These are phyloP conservation scores for Champsocephalus gunnari DNA, from an alignment of 2,797 vertebrate genomes.

Conservation along the genomic window DNA sequence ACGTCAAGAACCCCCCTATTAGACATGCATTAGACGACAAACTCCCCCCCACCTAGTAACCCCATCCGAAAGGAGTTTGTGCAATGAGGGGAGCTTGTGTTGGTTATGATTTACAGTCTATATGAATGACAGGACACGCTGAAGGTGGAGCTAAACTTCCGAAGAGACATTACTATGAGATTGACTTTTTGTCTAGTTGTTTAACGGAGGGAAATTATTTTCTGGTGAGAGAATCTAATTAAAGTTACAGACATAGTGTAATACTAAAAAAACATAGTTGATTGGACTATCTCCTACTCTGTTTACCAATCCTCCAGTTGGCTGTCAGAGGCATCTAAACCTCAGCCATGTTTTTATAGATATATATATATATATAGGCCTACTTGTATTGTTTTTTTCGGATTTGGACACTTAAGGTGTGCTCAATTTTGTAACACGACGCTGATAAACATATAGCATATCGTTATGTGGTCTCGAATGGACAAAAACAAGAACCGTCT, in stretches of 20 bases:
- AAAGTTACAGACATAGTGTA: neutral
- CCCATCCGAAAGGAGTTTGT: conserved; percentile 21
- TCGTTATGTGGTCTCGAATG: neutral
- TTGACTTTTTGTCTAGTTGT: neutral
- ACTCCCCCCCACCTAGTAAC: conserved; percentile 29
- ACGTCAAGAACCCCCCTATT: conserved; percentile 71
- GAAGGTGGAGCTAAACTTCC: conserved; percentile 18
- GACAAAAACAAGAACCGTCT: neutral
- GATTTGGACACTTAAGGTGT: neutral
- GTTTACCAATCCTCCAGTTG: conserved; percentile 9
- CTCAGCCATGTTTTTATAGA: neutral
- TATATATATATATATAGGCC: neutral
- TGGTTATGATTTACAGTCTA: conserved; percentile 44
- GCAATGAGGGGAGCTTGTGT: conserved; percentile 14
- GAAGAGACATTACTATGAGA: neutral
- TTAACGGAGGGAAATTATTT: neutral
- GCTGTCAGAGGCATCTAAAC: neutral
- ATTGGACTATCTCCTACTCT: neutral
- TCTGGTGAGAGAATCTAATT: neutral
- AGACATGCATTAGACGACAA: conserved; percentile 74
- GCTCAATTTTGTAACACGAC: neutral
- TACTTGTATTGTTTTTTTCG: neutral
- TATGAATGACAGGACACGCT: neutral
- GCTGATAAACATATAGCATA: neutral
- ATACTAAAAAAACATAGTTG: too few relatives aligned